phyloP scores from a whole-genome alignment of 2,113 vertebrate genomes.

The Chiloscyllium plagiosum region DNA sequence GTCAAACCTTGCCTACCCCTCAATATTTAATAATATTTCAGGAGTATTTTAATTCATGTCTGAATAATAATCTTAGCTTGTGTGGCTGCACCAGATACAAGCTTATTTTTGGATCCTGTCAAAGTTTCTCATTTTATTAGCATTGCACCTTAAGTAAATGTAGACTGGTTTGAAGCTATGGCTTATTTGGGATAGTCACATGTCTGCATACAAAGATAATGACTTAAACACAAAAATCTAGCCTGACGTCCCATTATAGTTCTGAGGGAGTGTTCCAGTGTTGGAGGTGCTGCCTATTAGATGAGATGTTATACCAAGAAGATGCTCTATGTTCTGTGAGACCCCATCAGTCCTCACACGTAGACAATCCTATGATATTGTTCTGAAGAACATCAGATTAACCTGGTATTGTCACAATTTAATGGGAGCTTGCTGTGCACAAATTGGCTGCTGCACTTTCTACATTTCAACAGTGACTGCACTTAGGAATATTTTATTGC shows the following conservation, averaged over 20 bases:
- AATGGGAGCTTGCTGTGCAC: too few relatives aligned
- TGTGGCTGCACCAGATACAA: not conserved
- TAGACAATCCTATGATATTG: not conserved
- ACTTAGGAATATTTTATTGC: too few relatives aligned
- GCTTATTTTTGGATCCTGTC: not conserved
- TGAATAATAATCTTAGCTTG: not conserved
- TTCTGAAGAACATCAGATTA: not conserved
- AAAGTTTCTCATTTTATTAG: not conserved
- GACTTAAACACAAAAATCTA: too few relatives aligned
- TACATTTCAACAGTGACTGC: too few relatives aligned
- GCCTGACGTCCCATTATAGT: not conserved
- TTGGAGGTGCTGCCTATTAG: not conserved
- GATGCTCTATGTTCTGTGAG: not conserved
- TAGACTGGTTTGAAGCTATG: not conserved
- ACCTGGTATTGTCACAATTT: not conserved
- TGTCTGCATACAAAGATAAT: not conserved
- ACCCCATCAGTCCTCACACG: not conserved
- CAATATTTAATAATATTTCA: not conserved
- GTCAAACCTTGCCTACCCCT: not conserved
- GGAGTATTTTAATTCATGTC: not conserved
- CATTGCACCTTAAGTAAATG: not conserved
- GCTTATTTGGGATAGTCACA: not conserved
- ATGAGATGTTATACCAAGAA: not conserved
- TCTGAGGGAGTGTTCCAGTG: not conserved
- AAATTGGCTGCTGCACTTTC: too few relatives aligned